Conservation (phyloP, 2,113 vertebrate genomes). For the Xerus inauris region DNA sequence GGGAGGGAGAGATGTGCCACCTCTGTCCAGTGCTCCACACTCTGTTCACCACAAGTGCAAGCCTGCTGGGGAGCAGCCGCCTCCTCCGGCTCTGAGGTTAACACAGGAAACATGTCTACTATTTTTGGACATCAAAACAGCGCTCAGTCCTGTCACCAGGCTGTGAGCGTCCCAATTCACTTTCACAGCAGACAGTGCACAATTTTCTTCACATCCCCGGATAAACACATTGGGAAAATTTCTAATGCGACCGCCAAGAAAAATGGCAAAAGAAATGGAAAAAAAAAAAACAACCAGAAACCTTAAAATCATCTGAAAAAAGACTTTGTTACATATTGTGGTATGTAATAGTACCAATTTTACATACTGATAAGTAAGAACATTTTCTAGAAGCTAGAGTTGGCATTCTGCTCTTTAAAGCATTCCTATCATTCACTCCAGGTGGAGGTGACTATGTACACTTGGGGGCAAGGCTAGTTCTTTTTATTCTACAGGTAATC, state of each 20-base stretch:
- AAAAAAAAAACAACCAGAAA: conserved; percentile 37
- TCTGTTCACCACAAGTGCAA: conserved; percentile 28
- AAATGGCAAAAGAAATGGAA: conserved; percentile 52
- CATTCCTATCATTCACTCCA: background rate
- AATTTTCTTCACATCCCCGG: conserved; percentile 65
- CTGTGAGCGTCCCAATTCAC: conserved; percentile 57
- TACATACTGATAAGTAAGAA: background rate
- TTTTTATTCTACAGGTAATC: background rate
- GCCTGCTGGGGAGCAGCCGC: conserved; percentile 44
- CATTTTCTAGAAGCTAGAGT: background rate
- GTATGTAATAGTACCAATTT: background rate
- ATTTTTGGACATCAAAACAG: conserved; percentile 60
- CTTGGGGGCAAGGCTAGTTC: background rate
- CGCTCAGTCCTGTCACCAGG: conserved; percentile 57
- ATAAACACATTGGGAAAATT: conserved; percentile 58
- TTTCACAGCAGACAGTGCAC: conserved; percentile 36
- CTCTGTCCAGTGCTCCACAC: background rate
- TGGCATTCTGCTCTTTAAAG: background rate
- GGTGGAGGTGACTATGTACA: background rate
- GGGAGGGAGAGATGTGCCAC: background rate
- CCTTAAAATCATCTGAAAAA: background rate
- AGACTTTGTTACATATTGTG: background rate
- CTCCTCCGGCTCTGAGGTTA: conserved; percentile 61
- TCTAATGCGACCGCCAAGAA: conserved; percentile 61
- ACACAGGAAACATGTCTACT: conserved; percentile 71